Conservation (phyloP, 2,113 vertebrate species). For the Chlamydotis undulata region DNA sequence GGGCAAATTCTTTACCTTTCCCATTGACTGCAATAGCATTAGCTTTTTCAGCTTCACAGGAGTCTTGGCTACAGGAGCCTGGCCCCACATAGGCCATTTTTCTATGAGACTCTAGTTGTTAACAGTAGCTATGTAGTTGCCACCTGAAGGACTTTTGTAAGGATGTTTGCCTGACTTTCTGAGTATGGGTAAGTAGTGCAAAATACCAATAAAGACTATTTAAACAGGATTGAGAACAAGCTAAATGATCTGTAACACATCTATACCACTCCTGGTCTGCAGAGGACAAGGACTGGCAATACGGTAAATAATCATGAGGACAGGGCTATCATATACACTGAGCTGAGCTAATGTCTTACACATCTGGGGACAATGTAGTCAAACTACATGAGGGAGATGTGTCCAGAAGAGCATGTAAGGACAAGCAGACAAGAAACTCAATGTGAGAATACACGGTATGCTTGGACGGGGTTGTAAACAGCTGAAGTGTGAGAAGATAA, state of each 20-base stretch:
- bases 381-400: not conserved
- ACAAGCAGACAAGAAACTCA: not conserved
- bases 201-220: not conserved
- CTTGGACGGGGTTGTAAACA: not conserved
- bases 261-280: not conserved
- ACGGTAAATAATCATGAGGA: not conserved
- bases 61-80: not conserved
- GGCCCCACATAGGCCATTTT: not conserved
- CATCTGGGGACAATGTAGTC: not conserved
- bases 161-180: not conserved
- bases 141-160: not conserved
- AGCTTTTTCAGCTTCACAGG: not conserved
- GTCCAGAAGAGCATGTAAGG: not conserved
- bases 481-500: not conserved
- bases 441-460: rapidly evolving
- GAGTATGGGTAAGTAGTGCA: not conserved
- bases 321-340: not conserved
- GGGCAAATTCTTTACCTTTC: not conserved
- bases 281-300: not conserved
- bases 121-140: not conserved
- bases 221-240: not conserved
- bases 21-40: not conserved
- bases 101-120: not conserved
- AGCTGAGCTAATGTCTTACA: not conserved
- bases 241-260: not conserved